These are phyloP conservation scores for Chaetodon trifascialis DNA, from an alignment of 2,113 vertebrate genomes.

Conservation along the genomic window DNA sequence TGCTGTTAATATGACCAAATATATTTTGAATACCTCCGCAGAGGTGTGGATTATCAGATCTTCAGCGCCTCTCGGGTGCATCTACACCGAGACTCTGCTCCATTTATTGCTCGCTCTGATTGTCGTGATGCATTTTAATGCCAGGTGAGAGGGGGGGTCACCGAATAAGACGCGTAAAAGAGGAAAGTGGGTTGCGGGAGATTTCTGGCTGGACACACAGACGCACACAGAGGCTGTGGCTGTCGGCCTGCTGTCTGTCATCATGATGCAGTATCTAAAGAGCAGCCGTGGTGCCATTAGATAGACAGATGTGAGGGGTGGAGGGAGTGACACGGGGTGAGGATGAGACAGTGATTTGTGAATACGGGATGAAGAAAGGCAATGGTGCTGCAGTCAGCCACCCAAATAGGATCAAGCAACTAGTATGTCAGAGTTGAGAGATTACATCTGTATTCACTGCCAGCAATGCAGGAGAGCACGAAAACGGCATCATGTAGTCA, in stretches of 20 bases:
- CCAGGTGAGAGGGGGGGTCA: constrained; percentile 17
- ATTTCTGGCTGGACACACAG: constrained; percentile 29
- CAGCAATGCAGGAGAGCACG: constrained; percentile 24
- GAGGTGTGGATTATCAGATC: constrained; percentile 20
- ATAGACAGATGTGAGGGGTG: constrained; percentile 56
- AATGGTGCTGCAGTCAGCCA: constrained; percentile 20
- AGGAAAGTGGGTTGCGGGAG: constrained; percentile 34
- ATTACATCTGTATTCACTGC: constrained; percentile 61
- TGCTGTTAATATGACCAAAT: constrained; percentile 32
- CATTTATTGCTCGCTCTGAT: constrained; percentile 15
- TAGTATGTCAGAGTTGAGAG: constrained; percentile 41
- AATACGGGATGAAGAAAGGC: constrained; percentile 18
- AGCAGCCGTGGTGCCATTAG: constrained; percentile 34
- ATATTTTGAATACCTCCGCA: background rate
- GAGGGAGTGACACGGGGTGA: constrained; percentile 22
- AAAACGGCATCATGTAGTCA: constrained; percentile 27
- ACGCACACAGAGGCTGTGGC: constrained; percentile 6
- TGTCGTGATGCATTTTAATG: constrained; percentile 23
- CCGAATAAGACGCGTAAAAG: constrained; percentile 14
- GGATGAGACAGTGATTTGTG: constrained; percentile 33
- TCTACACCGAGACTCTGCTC: background rate
- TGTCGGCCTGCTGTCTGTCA: constrained; percentile 56
- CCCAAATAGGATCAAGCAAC: constrained; percentile 39
- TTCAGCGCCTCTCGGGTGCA: background rate
- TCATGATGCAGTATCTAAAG: constrained; percentile 66